Conservation (phyloP, 2,797 vertebrate genomes). For the Eleutherodactylus coqui region DNA sequence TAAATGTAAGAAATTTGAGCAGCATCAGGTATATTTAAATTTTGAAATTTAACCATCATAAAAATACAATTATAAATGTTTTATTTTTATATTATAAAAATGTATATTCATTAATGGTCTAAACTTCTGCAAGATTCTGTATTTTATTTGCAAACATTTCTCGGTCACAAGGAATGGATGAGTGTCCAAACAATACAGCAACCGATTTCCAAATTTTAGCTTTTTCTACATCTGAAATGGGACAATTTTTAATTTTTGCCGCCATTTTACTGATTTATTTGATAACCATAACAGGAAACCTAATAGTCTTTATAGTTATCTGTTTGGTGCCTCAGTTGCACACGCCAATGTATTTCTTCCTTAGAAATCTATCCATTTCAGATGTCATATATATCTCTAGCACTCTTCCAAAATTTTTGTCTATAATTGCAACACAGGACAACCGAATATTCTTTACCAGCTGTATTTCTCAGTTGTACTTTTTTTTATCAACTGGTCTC, state of each 20-base stretch:
- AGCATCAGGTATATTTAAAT: too few species aligned
- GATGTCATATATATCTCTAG: background rate
- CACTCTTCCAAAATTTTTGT: conserved; percentile 1
- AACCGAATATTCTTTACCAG: conserved; percentile 40
- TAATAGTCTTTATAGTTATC: background rate
- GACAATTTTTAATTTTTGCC: background rate
- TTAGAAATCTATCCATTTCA: background rate
- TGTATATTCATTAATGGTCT: too few species aligned
- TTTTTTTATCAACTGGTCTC: conserved; percentile 64
- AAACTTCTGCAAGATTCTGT: too few species aligned
- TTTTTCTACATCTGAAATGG: background rate
- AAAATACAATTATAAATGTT: too few species aligned
- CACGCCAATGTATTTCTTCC: background rate
- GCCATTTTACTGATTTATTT: background rate
- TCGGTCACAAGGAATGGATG: background rate
- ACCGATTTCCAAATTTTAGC: background rate
- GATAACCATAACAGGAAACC: background rate
- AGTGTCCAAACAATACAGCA: background rate
- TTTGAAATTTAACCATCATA: too few species aligned
- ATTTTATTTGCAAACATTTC: too few species aligned
- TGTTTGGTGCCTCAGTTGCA: background rate
- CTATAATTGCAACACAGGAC: background rate
- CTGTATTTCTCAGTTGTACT: conserved; percentile 63
- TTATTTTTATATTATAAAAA: too few species aligned
- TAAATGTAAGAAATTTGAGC: too few species aligned